Conservation (phyloP, 2,797 vertebrate genomes). For the Peromyscus aztecus region DNA sequence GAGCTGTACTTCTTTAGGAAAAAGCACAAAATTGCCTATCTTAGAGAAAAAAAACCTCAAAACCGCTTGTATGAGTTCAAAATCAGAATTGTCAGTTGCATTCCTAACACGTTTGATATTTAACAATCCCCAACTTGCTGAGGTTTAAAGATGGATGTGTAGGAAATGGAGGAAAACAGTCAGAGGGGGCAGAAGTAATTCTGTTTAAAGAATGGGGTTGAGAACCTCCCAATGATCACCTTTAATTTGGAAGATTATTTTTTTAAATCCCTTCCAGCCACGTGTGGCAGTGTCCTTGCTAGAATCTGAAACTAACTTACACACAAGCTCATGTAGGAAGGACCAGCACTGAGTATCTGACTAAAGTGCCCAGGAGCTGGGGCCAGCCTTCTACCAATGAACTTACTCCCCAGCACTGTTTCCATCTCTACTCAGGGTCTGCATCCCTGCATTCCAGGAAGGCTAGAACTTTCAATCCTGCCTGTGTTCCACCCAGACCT, state of each 20-base stretch:
- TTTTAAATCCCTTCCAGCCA: neutral
- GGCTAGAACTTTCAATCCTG: neutral
- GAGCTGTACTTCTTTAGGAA: conserved; percentile 6
- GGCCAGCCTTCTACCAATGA: neutral
- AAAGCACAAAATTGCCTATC: conserved; percentile 64
- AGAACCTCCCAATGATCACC: neutral
- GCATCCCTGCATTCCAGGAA: neutral
- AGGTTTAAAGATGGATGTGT: neutral
- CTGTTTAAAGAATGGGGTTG: neutral
- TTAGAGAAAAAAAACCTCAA: neutral
- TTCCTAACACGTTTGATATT: neutral
- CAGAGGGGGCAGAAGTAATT: neutral
- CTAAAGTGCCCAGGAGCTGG: neutral
- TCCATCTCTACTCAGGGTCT: neutral
- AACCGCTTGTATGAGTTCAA: conserved; percentile 35
- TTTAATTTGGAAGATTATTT: neutral
- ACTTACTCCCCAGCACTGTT: neutral
- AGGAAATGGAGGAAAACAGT: neutral
- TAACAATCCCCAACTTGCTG: neutral
- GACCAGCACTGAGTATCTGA: neutral
- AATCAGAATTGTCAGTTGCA: conserved; percentile 72
- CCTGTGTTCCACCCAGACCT: neutral
- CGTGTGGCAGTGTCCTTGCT: neutral
- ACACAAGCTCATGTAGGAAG: neutral
- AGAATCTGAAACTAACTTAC: neutral